Base-by-base conservation (phyloP, 2,888 invertebrate species). In the Pandemis heparana region DNA sequence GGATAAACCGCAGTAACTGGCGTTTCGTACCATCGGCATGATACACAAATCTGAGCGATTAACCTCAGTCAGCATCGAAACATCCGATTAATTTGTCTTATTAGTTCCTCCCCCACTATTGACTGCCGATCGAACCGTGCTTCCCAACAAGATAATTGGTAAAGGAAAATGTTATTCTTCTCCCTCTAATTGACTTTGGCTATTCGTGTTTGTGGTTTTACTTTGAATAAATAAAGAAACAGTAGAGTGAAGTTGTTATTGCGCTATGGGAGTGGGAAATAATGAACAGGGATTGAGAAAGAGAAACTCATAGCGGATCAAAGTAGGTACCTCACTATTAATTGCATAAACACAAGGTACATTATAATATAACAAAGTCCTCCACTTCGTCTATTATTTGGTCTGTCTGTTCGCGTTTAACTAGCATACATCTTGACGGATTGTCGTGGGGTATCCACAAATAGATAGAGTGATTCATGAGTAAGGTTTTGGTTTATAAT, bases 161-260 rank as follows among this genome's bases (percentile, higher is more conserved):
- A 70, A 74, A 74, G 65, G 74, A 74, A 74, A 70, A 74, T 74
- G 74, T 65, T 74, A 74, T 74, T 74, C 69, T 74, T 74, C 74
- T 69, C 65, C 65, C 65, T 65, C 74, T 74, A 74, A 74, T 74
- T 74, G 74, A 70, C 74, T 70, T 74, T 74, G 74, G 74, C 70
- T 65, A 70, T 74, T 74, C 70, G 64, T 74, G 69, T 74, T 74
- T 74, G 74, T 65, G 74, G 69, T 65, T 69, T 73, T 8, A 32
- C 69, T 32, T 51, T 51, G 43, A 12, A 43, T 74, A 41, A 65
- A 74, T 74, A 69, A 74, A 60, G 41, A 48, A 74, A 16, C 74
- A 74, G 74, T 65, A 74, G 63, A 63, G 41, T 12, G 18, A 18
- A 12, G 0, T 39, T 41, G 32, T 32, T n/a, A 16, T n/a, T n/a